Base-by-base conservation (phyloP, 1,140 invertebrate species). In the Cryptotermes secundus region DNA sequence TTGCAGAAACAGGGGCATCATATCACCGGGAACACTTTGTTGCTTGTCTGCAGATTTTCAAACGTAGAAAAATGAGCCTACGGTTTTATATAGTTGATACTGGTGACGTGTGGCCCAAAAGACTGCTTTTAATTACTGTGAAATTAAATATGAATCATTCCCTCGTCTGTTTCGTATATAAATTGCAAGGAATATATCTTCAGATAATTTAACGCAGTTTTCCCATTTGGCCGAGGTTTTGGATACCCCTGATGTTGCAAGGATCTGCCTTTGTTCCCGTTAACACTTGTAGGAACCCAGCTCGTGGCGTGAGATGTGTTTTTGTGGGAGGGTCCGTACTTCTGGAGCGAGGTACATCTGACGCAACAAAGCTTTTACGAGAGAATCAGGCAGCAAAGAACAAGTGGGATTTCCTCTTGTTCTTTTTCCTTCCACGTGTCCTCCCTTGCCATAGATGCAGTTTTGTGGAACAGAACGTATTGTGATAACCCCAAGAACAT, bases 321-420 rank as follows among this genome's bases (percentile, higher is more conserved):
- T 72, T 72, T 72, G 59, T 72, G 59, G 59, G 59, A 31, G 59
- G 59, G 59, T 72, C 59, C 59, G n/a, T 72, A 31, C 59, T n/a
- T n/a, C 2, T 31, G 59, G 59, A 72, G 59, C 59, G 59, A 26
- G 59, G 26, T 31, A 26, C 59, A 72, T 72, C 26, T 72, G 59
- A 72, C 31, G 59, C 59, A 72, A 72, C 59, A 72, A 72, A 72
- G 59, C 26, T 49, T 49, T 49, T 22, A 72, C 26, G 59, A 26
- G 26, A 72, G n/a, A 59, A 14, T 22, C 22, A 59, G 19, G 53
- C 53, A n/a, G 24, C 16, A n/a, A 72, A 31, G 59, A 72, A 72
- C 26, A 72, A 72, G 59, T 72, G 59, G 10, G n/a, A 9, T 14
- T 31, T 7, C 59, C 31, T 72, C 59, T 38, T 12, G 38, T 12